These are phyloP conservation scores for Peromyscus maniculatus DNA, from an alignment of 2,113 vertebrate genomes.

Conservation along the genomic window DNA sequence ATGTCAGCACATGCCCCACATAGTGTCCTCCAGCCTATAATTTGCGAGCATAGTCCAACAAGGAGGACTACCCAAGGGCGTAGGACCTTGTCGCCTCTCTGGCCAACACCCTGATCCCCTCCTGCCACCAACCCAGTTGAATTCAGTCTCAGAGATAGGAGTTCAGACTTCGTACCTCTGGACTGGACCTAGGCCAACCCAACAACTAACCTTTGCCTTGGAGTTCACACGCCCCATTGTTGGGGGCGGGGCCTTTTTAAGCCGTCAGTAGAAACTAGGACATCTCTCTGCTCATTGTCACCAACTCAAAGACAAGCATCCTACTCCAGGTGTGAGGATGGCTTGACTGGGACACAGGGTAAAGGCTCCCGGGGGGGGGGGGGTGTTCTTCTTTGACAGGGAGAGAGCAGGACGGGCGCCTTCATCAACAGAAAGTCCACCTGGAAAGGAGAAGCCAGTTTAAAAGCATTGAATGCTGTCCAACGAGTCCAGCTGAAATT, in stretches of 20 bases:
- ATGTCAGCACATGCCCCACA: neutral
- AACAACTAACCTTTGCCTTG: neutral
- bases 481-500: constrained; percentile 19
- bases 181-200: neutral
- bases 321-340: neutral
- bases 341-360: neutral
- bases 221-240: neutral
- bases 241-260: neutral
- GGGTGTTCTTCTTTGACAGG: neutral
- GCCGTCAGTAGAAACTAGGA: constrained; percentile 5
- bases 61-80: constrained; percentile 1
- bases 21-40: constrained; percentile 46
- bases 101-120: neutral
- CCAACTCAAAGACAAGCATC: neutral
- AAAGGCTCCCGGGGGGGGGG: neutral
- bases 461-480: constrained; percentile 25
- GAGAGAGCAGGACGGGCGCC: neutral
- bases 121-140: neutral
- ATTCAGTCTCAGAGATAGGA: constrained; percentile 25
- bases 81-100: neutral
- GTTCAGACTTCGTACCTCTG: neutral
- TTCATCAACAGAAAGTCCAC: constrained; percentile 2
- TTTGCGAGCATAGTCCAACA: neutral
- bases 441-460: constrained; percentile 36
- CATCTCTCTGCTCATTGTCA: neutral